These are phyloP conservation scores for Watsonalla cultraria DNA, from an alignment of 2,888 invertebrate species.

Conservation along the genomic window DNA sequence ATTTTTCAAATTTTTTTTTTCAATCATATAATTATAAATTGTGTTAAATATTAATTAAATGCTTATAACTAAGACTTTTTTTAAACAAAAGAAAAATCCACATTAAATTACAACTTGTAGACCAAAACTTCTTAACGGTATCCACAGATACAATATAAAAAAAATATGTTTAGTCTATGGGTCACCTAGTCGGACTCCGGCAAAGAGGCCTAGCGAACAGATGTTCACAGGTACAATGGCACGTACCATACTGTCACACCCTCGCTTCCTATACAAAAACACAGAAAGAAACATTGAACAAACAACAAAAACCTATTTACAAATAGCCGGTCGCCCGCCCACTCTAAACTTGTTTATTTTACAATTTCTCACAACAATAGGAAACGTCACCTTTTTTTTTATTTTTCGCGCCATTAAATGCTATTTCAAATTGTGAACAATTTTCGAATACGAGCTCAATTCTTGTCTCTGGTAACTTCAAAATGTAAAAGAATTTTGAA, in stretches of 20 bases:
- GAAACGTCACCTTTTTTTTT: constrained; percentile 62
- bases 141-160: no score
- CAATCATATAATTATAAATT: no score
- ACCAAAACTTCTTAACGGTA: no score
- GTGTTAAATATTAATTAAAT: no score
- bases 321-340: constrained; percentile 74
- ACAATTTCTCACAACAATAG: constrained; percentile 67
- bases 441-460: constrained; percentile 22
- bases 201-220: constrained; percentile 10
- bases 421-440: constrained; percentile 52
- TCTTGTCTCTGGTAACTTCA: constrained; percentile 12
- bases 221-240: constrained; percentile 17
- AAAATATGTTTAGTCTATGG: no score
- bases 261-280: constrained; percentile 19
- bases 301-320: constrained; percentile 73
- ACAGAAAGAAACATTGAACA: constrained; percentile 52
- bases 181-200: background rate
- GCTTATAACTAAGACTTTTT: no score
- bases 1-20: no score
- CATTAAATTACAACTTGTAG: no score
- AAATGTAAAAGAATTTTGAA: constrained; percentile 16
- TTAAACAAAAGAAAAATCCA: no score
- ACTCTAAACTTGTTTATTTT: constrained; percentile 78
- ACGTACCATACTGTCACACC: constrained; percentile 38
- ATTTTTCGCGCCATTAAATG: constrained; percentile 75